phyloP scores from a whole-genome alignment of 2,888 invertebrate genomes.

The Baccha elongata region DNA sequence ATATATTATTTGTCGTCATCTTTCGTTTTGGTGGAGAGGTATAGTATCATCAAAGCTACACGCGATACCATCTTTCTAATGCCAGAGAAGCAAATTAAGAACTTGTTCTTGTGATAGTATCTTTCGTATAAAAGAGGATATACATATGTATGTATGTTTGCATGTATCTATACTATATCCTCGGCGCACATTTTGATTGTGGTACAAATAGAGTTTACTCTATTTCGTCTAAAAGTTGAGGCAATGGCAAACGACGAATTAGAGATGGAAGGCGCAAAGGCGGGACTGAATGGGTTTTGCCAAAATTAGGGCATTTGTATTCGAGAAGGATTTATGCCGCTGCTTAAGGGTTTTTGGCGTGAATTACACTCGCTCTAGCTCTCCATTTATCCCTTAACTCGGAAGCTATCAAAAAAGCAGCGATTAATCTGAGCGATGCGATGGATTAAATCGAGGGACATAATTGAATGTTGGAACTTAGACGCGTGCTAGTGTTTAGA shows the following conservation, averaged over 20 bases:
- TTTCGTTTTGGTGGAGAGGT: constrained; percentile 5
- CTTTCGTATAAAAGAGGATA: constrained; percentile 51
- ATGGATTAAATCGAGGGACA: constrained; percentile 68
- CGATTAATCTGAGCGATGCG: constrained; percentile 73
- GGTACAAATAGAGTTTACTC: constrained; percentile 68
- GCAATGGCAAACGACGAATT: not conserved
- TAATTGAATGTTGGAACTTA: constrained; percentile 67
- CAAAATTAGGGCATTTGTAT: constrained; percentile 72
- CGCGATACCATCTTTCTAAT: constrained; percentile 52
- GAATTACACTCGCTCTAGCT: constrained; percentile 66
- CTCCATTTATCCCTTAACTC: constrained; percentile 18
- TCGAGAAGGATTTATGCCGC: constrained; percentile 71
- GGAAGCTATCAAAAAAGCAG: constrained; percentile 72
- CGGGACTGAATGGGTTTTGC: constrained; percentile 30
- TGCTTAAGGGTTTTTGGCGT: constrained; percentile 72
- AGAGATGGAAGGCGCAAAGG: constrained; percentile 5
- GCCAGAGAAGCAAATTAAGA: constrained; percentile 66
- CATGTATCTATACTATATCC: constrained; percentile 35
- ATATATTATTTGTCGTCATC: constrained; percentile 28
- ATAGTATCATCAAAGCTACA: constrained; percentile 60
- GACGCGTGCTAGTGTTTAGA: constrained; percentile 5
- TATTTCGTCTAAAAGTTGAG: not conserved
- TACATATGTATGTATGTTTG: not conserved
- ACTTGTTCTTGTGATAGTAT: constrained; percentile 69
- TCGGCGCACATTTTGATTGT: constrained; percentile 59